Conservation (phyloP, 1,140 invertebrate species). For the Dendroctonus ponderosae region DNA sequence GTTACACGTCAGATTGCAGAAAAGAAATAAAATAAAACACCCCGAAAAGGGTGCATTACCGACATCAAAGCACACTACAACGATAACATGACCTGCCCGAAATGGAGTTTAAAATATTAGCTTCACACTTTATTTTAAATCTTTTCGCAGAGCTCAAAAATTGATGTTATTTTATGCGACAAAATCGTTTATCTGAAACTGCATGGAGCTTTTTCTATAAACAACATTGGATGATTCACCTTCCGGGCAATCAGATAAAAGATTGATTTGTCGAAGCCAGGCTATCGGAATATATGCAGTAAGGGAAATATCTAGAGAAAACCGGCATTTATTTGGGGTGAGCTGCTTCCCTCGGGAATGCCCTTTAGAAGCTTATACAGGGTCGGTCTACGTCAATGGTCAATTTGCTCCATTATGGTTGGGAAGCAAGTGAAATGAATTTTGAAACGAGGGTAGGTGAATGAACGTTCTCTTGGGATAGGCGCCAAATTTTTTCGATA, state of each 20-base stretch:
- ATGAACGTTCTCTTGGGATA: not conserved
- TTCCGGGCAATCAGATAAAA: conserved; percentile 11
- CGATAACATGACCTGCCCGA: no score
- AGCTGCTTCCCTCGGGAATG: conserved; percentile 15
- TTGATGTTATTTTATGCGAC: no score
- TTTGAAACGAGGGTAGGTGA: conserved; percentile 18
- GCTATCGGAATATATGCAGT: conserved; percentile 18
- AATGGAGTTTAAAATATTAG: no score
- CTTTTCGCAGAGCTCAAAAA: no score
- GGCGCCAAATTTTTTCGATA: not conserved
- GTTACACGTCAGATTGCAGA: no score
- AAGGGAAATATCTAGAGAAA: conserved; percentile 8
- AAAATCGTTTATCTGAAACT: no score
- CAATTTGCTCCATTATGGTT: conserved; percentile 33
- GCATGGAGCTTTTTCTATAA: no score
- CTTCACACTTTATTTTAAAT: no score
- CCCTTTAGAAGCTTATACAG: conserved; percentile 25
- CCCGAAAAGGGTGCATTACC: no score
- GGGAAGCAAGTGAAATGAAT: conserved; percentile 25
- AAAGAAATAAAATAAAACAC: no score
- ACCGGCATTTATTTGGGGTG: conserved; percentile 16
- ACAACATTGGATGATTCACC: conserved; percentile 9
- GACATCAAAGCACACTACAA: no score
- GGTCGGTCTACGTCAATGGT: conserved; percentile 28
- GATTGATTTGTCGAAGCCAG: conserved; percentile 20